Evolutionary conservation across 1,140 invertebrate genomes (phyloP), one percentile per base, ranked within the genome.

Genomic region (Cotesia glomerata): DNA sequence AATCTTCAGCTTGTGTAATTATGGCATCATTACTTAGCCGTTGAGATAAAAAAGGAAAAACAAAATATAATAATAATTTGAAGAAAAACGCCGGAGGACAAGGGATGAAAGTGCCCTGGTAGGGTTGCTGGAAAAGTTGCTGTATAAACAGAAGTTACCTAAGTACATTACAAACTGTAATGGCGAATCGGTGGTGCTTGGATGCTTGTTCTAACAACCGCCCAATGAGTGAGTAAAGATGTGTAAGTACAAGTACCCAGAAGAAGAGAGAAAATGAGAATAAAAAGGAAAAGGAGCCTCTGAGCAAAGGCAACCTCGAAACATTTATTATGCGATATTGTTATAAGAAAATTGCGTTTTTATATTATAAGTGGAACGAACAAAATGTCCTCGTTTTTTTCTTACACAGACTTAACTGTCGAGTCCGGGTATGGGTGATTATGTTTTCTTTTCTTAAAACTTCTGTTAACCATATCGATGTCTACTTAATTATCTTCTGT

Each of bases 101-200:
- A 80, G 77, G 79, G 79, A 71, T 11, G 14, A 74, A 82, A 82
- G 74, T 78, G 81, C 80, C 82, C 78, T 81, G 80, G 78, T 78
- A 80, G 79, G 67, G 45, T 65, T 70, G 58, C 56, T 58, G 56
- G 79, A 81, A 87, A 87, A 86, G 82, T 86, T 86, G 81, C 83
- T 85, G 79, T 86, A 87, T 87, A 87, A 87, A 87, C 86, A 87
- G 81, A 86, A 87, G 84, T 87, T 86, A 80, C 81, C 80, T 86
- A 86, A 87, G 84, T 86, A 85, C 84, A 86, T 87, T 87, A 87
- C 83, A 85, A 87, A 84, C 80, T 85, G 84, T 87, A 86, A 86
- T 83, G 80, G 84, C 76, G 82, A 84, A 85, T 85, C 78, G 81
- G 81, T 80, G 84, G 76, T 77, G 76, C 76, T 78, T 78, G 75